Evolutionary conservation across 2,797 vertebrate genomes (phyloP), one percentile per base, ranked within the genome.

Genomic region (Sebastes taczanowskii): DNA sequence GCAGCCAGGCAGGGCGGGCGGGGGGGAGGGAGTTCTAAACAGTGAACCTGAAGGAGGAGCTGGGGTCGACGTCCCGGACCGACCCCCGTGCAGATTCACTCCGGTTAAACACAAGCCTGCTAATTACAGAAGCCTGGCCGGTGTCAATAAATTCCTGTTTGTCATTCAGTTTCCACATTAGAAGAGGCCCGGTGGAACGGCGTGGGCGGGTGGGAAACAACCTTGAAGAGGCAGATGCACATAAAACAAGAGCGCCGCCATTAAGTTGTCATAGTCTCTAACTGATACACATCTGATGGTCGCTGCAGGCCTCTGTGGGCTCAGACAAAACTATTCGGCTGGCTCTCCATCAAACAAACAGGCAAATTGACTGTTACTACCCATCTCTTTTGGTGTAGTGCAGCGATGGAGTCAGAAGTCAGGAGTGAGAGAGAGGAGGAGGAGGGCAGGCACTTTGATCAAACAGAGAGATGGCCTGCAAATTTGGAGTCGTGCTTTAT

Each of bases 231-330:
- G 59, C 66, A 84, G 85, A 85, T 74, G 79, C 81, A 71, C 89
- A 87, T 93, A 88, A 81, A 88, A 89, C 83, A 87, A 66, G 67
- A 77, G 77, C 22, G 46, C 42, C 27, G 78, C 89, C 85, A 84
- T 92, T 86, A 92, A 87, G 75, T 86, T 91, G 90, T 86, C 90
- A 87, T 81, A 65, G 79, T 53, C 67, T 87, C 76, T 81, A 85
- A 89, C 66, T 76, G 88, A 93, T 91, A 60, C 49, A 32, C 78
- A 77, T 88, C 82, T 87, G 75, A 81, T 77, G 76, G 86, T n/a
- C 14, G 42, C 84, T 83, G 77, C 82, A 60, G 85, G 82, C 63
- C 77, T 65, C 77, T 46, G 72, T 42, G 78, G 71, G 68, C 73
- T 67, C 85, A 55, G 61, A 72, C 77, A 46, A 72, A 84, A 83